Base-by-base conservation (phyloP, 1,140 invertebrate species). In the Vanessa atalanta region DNA sequence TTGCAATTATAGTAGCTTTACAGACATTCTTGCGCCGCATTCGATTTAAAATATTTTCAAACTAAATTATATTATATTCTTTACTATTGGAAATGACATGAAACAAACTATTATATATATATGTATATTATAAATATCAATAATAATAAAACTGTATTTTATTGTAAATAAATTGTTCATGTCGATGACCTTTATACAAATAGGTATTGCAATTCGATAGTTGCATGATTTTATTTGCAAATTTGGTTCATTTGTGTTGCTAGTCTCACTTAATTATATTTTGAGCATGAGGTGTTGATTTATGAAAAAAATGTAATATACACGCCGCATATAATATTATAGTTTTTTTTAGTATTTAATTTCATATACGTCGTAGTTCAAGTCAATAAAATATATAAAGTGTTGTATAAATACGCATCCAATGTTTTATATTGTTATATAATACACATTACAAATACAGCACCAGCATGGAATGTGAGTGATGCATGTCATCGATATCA, bases 401-500 rank as follows among this genome's bases (percentile, higher is more conserved):
- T 51, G 15, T 53, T 53, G 6, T 16, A 53, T 16, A 43, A 43
- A 43, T 5, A 43, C 37, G 37, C n/a, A 20, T 16, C 20, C 2
- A 53, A 53, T 53, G n/a, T 53, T 53, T 15, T 16, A 9, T n/a
- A 16, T 9, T 53, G 9, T 53, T 16, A 60, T 14, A 26, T 15
- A 60, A 31, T 14, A 20, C 50, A 31, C 47, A 72, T 37, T 55
- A 64, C 65, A 60, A 63, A 64, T 26, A 73, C 15, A 50, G 60
- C 66, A 73, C 63, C 71, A 75, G 79, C 76, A 80, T 80, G 77
- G 65, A 51, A 51, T 70, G 66, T 70, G 70, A 74, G 78, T 78
- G 57, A 65, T 67, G 76, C 70, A 80, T 80, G 75, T 64, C 15
- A n/a, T 11, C 12, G 23, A 47, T 4, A 23, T 23, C 3, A 71